phyloP scores from a whole-genome alignment of 2,888 invertebrate genomes.

The Colletes collaris region DNA sequence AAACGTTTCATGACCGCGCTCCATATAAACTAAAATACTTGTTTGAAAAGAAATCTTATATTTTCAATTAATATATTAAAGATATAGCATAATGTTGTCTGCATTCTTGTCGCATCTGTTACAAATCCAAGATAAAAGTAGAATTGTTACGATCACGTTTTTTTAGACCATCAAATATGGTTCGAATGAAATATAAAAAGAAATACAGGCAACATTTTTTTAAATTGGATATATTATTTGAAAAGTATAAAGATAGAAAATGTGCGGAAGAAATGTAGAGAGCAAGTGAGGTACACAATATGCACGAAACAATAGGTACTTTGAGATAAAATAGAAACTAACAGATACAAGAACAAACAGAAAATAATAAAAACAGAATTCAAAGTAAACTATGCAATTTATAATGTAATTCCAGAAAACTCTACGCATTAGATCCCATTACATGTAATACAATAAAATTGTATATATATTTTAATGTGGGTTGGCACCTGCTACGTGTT shows the following conservation, averaged over 20 bases:
- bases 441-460: neutral
- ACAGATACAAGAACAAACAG: neutral
- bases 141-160: too few relatives aligned
- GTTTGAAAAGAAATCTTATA: neutral
- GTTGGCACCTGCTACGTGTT: neutral
- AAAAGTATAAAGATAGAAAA: neutral
- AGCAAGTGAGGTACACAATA: neutral
- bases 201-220: neutral
- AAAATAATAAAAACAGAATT: neutral
- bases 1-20: constrained; percentile 28
- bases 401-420: neutral
- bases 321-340: neutral
- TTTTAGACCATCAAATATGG: too few relatives aligned
- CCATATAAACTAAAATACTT: neutral
- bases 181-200: neutral
- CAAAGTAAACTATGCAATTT: constrained; percentile 9
- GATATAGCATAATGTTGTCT: neutral
- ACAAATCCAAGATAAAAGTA: too few relatives aligned
- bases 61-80: neutral
- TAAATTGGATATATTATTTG: too few relatives aligned
- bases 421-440: neutral
- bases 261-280: neutral
- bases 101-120: neutral
- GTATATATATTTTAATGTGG: constrained; percentile 4
- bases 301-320: neutral